Evolutionary conservation across 2,113 vertebrate species (phyloP).

Genomic region (Gracilinanus agilis): DNA sequence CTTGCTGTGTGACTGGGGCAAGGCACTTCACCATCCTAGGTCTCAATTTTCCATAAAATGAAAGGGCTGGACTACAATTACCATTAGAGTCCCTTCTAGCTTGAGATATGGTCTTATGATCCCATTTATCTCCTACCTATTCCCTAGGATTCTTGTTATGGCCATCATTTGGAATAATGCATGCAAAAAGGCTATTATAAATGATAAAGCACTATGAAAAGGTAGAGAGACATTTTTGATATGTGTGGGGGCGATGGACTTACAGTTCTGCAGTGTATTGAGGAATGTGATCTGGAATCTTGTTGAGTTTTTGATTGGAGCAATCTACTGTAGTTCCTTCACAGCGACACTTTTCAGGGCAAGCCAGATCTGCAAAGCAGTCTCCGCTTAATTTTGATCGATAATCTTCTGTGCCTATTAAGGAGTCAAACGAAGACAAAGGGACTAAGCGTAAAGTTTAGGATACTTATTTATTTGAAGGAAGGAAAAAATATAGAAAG

Average conservation of each 20-base stretch:
- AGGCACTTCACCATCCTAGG: background rate
- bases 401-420: conserved; percentile 97
- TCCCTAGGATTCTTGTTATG: background rate
- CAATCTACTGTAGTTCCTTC: conserved; percentile 98
- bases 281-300: conserved; percentile 97
- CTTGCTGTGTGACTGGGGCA: background rate
- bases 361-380: conserved; percentile 98
- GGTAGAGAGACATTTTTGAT: background rate
- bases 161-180: background rate
- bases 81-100: background rate
- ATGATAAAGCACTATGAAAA: background rate
- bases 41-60: background rate
- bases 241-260: conserved; percentile 81
- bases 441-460: conserved; percentile 74
- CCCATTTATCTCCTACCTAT: background rate
- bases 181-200: background rate
- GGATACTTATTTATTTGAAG: conserved; percentile 37
- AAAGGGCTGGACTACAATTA: background rate
- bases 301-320: conserved; percentile 97
- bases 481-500: conserved; percentile 70
- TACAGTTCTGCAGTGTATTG: conserved; percentile 98
- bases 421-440: conserved; percentile 82
- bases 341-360: conserved; percentile 98
- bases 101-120: background rate
- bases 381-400: conserved; percentile 97